Base-by-base conservation (phyloP, 2,797 vertebrate species). In the Pelochelys cantorii region DNA sequence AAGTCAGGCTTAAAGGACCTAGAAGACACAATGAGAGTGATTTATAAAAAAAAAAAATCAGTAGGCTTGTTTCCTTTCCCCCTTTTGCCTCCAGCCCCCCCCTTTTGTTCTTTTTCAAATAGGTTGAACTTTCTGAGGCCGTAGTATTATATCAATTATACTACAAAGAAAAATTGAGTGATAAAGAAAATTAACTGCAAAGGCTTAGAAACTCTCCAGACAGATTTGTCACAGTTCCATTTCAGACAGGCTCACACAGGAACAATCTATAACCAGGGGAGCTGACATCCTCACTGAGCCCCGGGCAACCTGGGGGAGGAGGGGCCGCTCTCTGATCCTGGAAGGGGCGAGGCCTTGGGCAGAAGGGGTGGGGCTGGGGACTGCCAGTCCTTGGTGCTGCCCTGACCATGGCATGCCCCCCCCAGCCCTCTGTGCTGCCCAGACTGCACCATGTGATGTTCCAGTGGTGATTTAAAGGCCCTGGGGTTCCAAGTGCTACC, bases 1-100 rank as follows among this genome's bases (percentile, higher is more conserved):
- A 99, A 99, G 95, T 99, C 99, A 0, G 99, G 99, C 96, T 99
- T 99, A 97, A 99, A 99, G 84, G 99, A 99, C 93, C 99, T 99
- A 87, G 86, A 77, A 96, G 88, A 97, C 62, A 95, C 0, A 2
- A 80, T 34, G 5, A 17, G 23, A 77, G 9, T 2, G 29, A 34
- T 0, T 2, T 23, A 86, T 88, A 71, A 59, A 52, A 59, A 59
- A 52, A 59, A 86, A 87, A 1, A 3, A 74, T 90, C 57, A 52
- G 34, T 25, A 22, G 11, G 12, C 55, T 85, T 79, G n/a, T 62
- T 84, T 53, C 31, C 77, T 60, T n/a, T 8, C 56, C 55, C 80
- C 52, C 13, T 71, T 90, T 48, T 59, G 83, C 85, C 37, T 77
- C 52, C 3, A 3, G 83, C 55, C 60, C 86, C 74, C n/a, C 2